Evolutionary conservation across 2,888 invertebrate genomes (phyloP).

Genomic region (Euplagia quadripunctaria): DNA sequence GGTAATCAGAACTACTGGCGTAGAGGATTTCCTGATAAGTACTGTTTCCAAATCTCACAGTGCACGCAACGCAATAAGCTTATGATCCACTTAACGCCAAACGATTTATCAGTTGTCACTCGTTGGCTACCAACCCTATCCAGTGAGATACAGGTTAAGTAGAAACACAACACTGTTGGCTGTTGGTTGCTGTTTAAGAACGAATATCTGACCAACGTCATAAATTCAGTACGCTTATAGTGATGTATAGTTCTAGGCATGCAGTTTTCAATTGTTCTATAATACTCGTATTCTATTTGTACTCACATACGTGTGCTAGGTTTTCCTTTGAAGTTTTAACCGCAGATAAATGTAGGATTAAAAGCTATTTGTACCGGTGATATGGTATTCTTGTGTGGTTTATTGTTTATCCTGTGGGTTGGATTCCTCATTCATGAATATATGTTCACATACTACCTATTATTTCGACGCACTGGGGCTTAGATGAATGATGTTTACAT

Average conservation of each 20-base stretch:
- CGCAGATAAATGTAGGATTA: background rate
- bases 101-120: background rate
- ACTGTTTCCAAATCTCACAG: background rate
- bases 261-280: background rate
- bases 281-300: background rate
- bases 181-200: too few relatives aligned
- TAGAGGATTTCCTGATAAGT: background rate
- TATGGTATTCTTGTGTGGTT: background rate
- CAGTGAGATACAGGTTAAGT: too few relatives aligned
- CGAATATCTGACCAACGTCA: too few relatives aligned
- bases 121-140: background rate
- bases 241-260: too few relatives aligned
- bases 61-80: background rate
- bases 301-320: background rate
- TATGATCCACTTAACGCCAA: background rate
- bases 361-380: background rate
- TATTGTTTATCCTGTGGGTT: background rate
- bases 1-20: background rate
- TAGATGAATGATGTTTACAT: too few relatives aligned
- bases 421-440: background rate
- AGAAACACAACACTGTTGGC: too few relatives aligned
- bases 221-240: too few relatives aligned
- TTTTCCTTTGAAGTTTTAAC: conserved; percentile 13
- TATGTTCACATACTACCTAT: background rate
- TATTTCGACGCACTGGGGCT: background rate